phyloP scores from a whole-genome alignment of 2,888 invertebrate genomes.

The Archips crataeganus region DNA sequence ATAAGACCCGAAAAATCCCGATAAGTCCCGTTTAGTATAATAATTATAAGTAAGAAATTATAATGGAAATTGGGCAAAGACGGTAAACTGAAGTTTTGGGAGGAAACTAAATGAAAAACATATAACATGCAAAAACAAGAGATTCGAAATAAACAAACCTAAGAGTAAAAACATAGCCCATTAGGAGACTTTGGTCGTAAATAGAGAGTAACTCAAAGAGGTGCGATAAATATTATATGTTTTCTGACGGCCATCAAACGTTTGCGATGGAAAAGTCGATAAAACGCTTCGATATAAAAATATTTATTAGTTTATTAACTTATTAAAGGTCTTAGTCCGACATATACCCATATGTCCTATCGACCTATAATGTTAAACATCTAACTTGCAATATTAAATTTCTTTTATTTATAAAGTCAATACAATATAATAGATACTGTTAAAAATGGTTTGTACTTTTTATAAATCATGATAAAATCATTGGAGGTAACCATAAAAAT shows the following conservation, averaged over 20 bases:
- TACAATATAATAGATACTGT: too few species aligned
- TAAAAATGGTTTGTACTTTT: too few species aligned
- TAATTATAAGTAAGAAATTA: too few species aligned
- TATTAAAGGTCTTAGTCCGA: neutral
- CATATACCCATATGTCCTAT: neutral
- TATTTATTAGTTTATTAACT: conserved; percentile 9
- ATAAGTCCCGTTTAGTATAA: too few species aligned
- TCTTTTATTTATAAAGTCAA: too few species aligned
- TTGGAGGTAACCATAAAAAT: too few species aligned
- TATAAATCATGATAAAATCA: too few species aligned
- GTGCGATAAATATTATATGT: conserved; percentile 31
- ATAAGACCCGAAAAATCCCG: too few species aligned
- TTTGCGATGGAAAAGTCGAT: conserved; percentile 20
- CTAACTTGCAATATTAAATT: too few species aligned
- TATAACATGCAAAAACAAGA: neutral
- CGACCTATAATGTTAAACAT: too few species aligned
- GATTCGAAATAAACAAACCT: neutral
- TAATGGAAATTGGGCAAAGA: neutral
- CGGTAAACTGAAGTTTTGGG: neutral
- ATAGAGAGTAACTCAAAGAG: conserved; percentile 31
- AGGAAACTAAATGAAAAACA: neutral
- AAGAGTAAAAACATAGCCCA: neutral
- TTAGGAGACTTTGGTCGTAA: conserved; percentile 19
- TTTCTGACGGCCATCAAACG: conserved; percentile 25
- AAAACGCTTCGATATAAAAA: conserved; percentile 25